Conservation (phyloP, 2,797 vertebrate genomes). For the Aplochiton taeniatus region DNA sequence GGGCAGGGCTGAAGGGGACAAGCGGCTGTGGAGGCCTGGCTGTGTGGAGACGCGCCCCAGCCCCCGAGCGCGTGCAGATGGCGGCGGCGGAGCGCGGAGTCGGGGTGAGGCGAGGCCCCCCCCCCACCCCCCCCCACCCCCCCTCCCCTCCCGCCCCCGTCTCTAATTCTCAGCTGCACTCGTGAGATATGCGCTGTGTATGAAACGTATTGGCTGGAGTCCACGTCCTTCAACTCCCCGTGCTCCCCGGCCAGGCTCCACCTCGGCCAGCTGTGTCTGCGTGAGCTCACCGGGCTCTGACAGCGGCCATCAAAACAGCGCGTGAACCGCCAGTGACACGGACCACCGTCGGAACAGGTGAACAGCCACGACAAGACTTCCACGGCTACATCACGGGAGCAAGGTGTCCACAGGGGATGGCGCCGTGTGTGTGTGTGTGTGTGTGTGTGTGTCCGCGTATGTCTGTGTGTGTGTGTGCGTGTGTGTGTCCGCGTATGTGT, state of each 20-base stretch:
- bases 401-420: conserved; percentile 38
- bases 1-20: background rate
- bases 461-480: conserved; percentile 10
- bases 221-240: conserved; percentile 77
- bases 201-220: conserved; percentile 76
- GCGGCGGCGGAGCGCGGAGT: conserved; percentile 65
- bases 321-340: conserved; percentile 63
- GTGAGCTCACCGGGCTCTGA: conserved; percentile 69
- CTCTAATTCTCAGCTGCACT: conserved; percentile 66
- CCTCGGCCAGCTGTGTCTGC: conserved; percentile 69
- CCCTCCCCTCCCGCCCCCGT: too few species aligned
- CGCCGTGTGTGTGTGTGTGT: conserved; percentile 12
- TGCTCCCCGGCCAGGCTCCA: conserved; percentile 61
- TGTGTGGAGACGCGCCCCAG: conserved; percentile 60
- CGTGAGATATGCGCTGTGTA: conserved; percentile 73
- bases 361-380: conserved; percentile 49
- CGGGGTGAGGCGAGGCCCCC: conserved; percentile 61
- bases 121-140: too few species aligned
- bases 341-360: conserved; percentile 60
- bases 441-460: conserved; percentile 5
- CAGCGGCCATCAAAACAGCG: conserved; percentile 76
- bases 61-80: conserved; percentile 64
- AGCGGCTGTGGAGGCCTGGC: conserved; percentile 51
- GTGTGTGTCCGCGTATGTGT: background rate
- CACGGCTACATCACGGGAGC: conserved; percentile 53